A percentile compares a stretch with the other conserved stretches of the same genome.
Conservation (phyloP, 2,797 vertebrate species). For the Sternotherus odoratus region DNA sequence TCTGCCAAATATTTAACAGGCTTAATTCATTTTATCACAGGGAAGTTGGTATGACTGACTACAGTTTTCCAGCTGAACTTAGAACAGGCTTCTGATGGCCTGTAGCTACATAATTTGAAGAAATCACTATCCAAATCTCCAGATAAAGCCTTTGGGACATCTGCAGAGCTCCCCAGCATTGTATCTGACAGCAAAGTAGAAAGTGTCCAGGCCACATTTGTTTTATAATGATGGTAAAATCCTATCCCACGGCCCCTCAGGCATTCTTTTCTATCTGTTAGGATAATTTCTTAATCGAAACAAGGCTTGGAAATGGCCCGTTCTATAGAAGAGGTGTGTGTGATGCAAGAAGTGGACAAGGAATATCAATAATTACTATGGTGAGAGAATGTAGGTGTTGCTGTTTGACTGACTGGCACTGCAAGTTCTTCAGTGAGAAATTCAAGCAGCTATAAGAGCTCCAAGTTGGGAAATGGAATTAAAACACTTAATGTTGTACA, state of each 20-base stretch:
- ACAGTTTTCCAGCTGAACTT: slow-evolving; percentile 42
- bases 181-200: neutral
- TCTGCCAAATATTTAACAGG: slow-evolving; percentile 42
- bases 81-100: slow-evolving; percentile 14
- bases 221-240: neutral
- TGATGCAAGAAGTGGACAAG: neutral
- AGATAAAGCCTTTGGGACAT: neutral
- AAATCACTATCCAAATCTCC: neutral
- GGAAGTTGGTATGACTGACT: slow-evolving; percentile 46
- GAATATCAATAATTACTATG: slow-evolving; percentile 25
- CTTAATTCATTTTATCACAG: neutral
- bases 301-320: neutral
- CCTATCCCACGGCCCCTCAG: neutral
- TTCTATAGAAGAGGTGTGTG: neutral
- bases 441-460: slow-evolving; percentile 46
- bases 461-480: slow-evolving; percentile 51
- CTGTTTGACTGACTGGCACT: slow-evolving; percentile 47
- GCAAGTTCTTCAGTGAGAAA: slow-evolving; percentile 64
- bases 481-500: slow-evolving; percentile 41
- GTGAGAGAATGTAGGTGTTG: slow-evolving; percentile 37
- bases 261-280: neutral
- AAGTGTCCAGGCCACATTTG: neutral
- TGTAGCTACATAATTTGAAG: neutral
- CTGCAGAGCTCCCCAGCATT: neutral
- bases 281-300: neutral